Evolutionary conservation across 2,113 vertebrate species (phyloP).

Genomic region (Microtus richardsoni): DNA sequence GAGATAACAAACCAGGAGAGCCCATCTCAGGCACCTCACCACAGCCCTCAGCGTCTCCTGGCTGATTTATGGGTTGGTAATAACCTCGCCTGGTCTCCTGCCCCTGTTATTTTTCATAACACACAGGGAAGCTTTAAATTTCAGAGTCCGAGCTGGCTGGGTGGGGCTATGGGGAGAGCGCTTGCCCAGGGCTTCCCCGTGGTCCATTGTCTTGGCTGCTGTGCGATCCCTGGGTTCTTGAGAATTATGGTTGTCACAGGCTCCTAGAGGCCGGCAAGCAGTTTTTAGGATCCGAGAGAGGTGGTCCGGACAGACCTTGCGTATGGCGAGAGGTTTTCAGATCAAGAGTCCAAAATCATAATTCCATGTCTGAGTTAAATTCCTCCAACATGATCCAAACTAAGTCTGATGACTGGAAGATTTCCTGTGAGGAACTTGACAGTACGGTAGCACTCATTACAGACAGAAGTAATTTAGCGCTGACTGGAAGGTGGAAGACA

Average conservation of each 20-base stretch:
- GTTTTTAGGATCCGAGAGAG: conserved; percentile 19
- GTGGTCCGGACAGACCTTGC: neutral
- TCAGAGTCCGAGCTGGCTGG: neutral
- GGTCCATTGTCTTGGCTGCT: conserved; percentile 60
- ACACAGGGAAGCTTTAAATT: conserved; percentile 76
- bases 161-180: neutral
- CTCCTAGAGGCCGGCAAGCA: conserved; percentile 48
- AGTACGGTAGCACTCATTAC: no score
- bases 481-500: rapidly evolving
- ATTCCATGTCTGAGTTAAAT: neutral
- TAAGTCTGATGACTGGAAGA: neutral
- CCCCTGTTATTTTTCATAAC: conserved; percentile 81
- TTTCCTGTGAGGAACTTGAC: neutral
- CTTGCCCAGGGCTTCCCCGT: neutral
- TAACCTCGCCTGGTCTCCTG: conserved; percentile 74
- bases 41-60: conserved; percentile 44
- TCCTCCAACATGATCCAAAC: conserved; percentile 33
- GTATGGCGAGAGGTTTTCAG: neutral
- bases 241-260: conserved; percentile 77
- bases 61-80: conserved; percentile 81
- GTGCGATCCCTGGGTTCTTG: conserved; percentile 10
- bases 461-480: neutral
- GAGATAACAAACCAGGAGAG: conserved; percentile 66
- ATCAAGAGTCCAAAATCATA: neutral
- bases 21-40: conserved; percentile 23